These are phyloP conservation scores for Rutpela maculata DNA, from an alignment of 2,888 invertebrate species.

Conservation along the genomic window DNA sequence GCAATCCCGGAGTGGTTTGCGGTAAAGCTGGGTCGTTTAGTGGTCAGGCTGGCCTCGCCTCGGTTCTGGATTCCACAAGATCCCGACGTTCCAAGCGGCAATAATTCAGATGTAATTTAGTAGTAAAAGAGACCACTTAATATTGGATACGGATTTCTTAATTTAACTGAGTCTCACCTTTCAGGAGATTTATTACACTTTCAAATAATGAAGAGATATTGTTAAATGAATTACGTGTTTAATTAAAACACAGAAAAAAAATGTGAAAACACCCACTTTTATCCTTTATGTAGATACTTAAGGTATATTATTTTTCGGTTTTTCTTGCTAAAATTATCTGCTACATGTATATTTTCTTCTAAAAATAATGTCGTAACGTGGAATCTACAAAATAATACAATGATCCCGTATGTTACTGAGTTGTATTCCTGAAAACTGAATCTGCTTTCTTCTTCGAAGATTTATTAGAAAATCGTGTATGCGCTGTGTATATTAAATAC, in stretches of 20 bases:
- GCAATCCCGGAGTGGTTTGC: conserved; percentile 68
- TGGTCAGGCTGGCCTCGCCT: conserved; percentile 65
- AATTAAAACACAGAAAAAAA: background rate
- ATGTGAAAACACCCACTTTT: background rate
- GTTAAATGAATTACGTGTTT: conserved; percentile 1
- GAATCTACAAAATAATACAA: no score
- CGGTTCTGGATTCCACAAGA: conserved; percentile 65
- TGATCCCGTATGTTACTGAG: no score
- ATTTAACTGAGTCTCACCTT: conserved; percentile 33
- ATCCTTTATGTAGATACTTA: no score
- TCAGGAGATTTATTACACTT: background rate
- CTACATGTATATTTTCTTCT: no score
- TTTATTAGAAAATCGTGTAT: no score
- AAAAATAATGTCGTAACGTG: no score
- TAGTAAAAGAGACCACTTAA: conserved; percentile 56
- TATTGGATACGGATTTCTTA: conserved; percentile 54
- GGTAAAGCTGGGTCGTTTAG: conserved; percentile 68
- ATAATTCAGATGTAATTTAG: conserved; percentile 59
- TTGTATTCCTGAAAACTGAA: no score
- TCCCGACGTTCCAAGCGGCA: conserved; percentile 56
- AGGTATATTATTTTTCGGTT: no score
- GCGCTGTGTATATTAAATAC: no score
- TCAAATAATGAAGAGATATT: conserved; percentile 7
- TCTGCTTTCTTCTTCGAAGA: no score
- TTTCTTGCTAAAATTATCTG: no score